Conservation (phyloP, 2,888 invertebrate genomes). For the Slavum lentiscoides region DNA sequence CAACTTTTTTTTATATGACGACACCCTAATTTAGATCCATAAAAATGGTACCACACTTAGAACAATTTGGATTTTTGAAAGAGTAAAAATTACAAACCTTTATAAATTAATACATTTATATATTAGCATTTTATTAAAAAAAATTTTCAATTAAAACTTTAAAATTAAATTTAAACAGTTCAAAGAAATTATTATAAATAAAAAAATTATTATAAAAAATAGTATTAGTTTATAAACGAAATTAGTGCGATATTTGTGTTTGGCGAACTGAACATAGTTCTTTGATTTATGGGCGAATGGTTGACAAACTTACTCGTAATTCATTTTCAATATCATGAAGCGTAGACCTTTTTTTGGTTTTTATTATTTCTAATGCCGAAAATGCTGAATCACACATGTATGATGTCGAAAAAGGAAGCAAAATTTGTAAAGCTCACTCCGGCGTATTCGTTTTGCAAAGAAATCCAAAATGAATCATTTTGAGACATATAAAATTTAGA, state of each 20-base stretch:
- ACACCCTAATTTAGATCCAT: no score
- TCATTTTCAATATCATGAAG: slow-evolving; percentile 18
- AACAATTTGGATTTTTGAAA: no score
- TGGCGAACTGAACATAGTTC: slow-evolving; percentile 1
- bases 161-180: no score
- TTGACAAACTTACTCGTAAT: background rate
- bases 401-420: background rate
- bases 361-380: slow-evolving; percentile 4
- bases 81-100: background rate
- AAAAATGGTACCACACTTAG: no score
- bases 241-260: slow-evolving; percentile 9
- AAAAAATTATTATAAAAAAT: background rate
- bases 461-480: slow-evolving; percentile 25
- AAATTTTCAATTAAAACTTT: no score
- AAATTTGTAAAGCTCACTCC: background rate
- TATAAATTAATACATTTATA: background rate
- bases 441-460: no score
- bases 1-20: no score
- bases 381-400: background rate
- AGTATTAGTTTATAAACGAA: background rate
- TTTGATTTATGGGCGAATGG: background rate
- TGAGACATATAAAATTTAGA: slow-evolving; percentile 3
- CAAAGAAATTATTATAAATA: no score
- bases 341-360: slow-evolving; percentile 19
- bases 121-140: background rate